phyloP scores from a whole-genome alignment of 2,797 vertebrate species.

The Lepilemur ruficaudatus region DNA sequence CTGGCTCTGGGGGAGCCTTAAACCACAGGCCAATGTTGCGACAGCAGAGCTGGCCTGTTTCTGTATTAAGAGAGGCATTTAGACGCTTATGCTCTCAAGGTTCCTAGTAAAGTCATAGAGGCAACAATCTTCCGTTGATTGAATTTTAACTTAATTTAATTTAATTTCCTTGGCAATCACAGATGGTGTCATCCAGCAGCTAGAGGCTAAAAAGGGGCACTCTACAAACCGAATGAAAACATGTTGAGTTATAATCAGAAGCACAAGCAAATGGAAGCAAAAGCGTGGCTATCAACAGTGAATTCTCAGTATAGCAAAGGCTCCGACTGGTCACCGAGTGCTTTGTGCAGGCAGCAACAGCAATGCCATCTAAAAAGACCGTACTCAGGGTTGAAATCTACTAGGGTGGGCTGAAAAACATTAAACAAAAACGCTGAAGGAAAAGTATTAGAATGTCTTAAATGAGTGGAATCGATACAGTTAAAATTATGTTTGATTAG shows the following conservation, averaged over 20 bases:
- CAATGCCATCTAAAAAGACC: not conserved
- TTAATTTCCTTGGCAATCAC: constrained; percentile 86
- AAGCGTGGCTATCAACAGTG: constrained; percentile 72
- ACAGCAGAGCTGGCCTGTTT: not conserved
- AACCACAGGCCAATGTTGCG: not conserved
- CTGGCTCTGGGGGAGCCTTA: constrained; percentile 27
- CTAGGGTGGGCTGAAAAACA: not conserved
- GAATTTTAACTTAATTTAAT: constrained; percentile 87
- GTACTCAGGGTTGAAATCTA: not conserved
- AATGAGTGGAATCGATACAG: not conserved
- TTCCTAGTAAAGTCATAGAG: constrained; percentile 77
- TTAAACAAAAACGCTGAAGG: not conserved
- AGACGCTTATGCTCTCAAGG: constrained; percentile 40
- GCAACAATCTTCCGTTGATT: constrained; percentile 82
- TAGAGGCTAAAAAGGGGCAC: constrained; percentile 84
- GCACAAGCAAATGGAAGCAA: constrained; percentile 74
- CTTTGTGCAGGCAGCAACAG: not conserved
- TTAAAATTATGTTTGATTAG: constrained; percentile 8
- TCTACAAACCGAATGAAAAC: constrained; percentile 80
- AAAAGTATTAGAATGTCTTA: not conserved
- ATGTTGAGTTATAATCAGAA: constrained; percentile 81
- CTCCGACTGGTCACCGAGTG: not conserved
- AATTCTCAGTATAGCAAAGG: not conserved
- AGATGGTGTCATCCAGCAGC: constrained; percentile 84
- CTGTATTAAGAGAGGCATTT: constrained; percentile 35